phyloP scores from a whole-genome alignment of 2,797 vertebrate species.

The Takifugu rubripes region DNA sequence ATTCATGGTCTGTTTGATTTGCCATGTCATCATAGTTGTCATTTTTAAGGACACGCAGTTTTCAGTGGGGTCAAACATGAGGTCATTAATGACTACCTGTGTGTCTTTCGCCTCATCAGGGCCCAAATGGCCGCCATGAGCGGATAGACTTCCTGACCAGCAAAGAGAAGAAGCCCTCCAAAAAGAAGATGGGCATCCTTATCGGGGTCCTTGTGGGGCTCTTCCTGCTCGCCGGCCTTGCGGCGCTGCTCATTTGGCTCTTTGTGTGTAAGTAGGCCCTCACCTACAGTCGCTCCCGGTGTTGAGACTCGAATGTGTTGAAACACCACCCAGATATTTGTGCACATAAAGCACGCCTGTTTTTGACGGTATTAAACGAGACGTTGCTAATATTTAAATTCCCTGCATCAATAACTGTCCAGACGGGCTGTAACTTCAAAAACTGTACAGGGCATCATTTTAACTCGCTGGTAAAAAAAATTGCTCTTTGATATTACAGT shows the following conservation, averaged over 20 bases:
- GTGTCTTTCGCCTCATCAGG: constrained; percentile 29
- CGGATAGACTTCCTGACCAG: constrained; percentile 58
- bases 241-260: constrained; percentile 71
- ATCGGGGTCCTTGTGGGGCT: constrained; percentile 55
- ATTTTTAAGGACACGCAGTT: too few species aligned
- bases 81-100: too few species aligned
- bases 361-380: constrained; percentile 23
- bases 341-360: constrained; percentile 12
- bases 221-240: constrained; percentile 58
- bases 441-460: constrained; percentile 42
- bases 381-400: constrained; percentile 32
- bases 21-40: too few species aligned
- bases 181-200: constrained; percentile 32
- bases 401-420: constrained; percentile 19
- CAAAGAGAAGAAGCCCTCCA: constrained; percentile 52
- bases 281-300: neutral
- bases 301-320: neutral
- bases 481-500: constrained; percentile 46
- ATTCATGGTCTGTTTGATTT: neutral
- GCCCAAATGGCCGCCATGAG: constrained; percentile 50
- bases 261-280: constrained; percentile 68
- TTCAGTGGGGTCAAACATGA: too few species aligned
- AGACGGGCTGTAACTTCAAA: constrained; percentile 30
- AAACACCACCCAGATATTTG: constrained; percentile 9
- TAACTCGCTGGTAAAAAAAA: constrained; percentile 33